Base-by-base conservation (phyloP, 1,140 invertebrate genomes). In the Drosophila neocordata region DNA sequence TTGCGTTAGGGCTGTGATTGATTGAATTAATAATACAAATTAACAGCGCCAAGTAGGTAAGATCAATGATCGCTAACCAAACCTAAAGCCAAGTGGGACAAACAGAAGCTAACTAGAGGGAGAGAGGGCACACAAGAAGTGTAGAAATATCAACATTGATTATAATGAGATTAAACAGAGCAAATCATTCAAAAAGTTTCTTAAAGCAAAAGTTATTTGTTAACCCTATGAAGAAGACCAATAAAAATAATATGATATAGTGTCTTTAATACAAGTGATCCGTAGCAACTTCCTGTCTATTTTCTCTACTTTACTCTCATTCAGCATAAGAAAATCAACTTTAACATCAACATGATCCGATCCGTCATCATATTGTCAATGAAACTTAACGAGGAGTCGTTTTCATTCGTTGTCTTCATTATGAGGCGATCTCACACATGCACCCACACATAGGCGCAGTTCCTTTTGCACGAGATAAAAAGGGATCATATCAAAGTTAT, bases 11-110 rank as follows among this genome's bases (percentile, higher is more conserved):
- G 58, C 27, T 66, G 78, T 85, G 82, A 85, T 85, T 85, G 82
- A 85, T 85, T 85, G 82, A 87, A 87, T 85, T 85, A 85, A 85
- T 85, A 85, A 85, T 75, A 85, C 83, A 77, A 85, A 85, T 85
- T 85, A 85, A 77, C 82, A 87, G 81, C 68, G 78, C 64, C 81
- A 88, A 87, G 83, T 88, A 87, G 82, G 75, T 88, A 79, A 79
- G 82, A 87, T 87, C 82, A 88, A 70, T 79, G 75, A 76, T 83
- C 66, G 78, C 34, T 48, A 48, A 48, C 41, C 41, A 20, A 48
- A 48, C 41, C 56, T 44, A 57, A 48, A 67, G 62, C 61, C 71
- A 76, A 77, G 55, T 77, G 53, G 73, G 57, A 64, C 73, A 60
- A 55, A 31, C n/a, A 61, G 59, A 48, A 48, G 41, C 41, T 48